Percentiles rank a stretch among this genome's conserved stretches.
Evolutionary conservation across 2,797 vertebrate species (phyloP).

Genomic region (Urophycis tenuis): DNA sequence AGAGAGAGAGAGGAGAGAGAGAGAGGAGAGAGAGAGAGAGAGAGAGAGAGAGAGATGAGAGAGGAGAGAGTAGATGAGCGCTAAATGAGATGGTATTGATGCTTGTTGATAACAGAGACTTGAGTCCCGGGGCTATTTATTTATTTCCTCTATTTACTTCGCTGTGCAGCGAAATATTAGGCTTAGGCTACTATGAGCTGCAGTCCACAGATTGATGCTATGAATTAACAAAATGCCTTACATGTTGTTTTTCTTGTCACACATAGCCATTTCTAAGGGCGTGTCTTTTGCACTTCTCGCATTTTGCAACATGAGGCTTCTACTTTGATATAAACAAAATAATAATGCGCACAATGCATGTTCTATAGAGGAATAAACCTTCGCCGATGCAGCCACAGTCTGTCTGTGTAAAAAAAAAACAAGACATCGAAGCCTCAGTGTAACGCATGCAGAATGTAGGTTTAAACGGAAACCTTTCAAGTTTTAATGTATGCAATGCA

Average conservation of each 20-base stretch:
- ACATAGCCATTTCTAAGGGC: conserved; percentile 47
- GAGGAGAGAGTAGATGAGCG: neutral
- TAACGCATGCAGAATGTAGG: too few relatives aligned
- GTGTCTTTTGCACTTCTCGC: conserved; percentile 48
- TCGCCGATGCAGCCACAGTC: neutral
- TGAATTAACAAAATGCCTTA: neutral
- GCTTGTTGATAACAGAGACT: conserved; percentile 4
- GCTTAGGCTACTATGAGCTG: neutral
- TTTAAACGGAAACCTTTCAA: too few relatives aligned
- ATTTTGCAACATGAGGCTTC: neutral
- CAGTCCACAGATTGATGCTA: neutral
- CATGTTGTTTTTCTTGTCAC: conserved; percentile 19
- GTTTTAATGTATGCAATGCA: neutral
- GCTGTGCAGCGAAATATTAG: too few relatives aligned
- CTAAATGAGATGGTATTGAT: conserved; percentile 12
- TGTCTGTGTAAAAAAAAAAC: neutral
- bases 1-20: neutral
- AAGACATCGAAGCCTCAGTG: neutral
- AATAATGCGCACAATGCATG: neutral
- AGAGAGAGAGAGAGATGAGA: too few relatives aligned
- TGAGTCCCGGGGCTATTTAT: neutral
- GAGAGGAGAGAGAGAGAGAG: too few relatives aligned
- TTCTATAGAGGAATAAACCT: neutral
- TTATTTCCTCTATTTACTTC: neutral
- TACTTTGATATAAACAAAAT: neutral